Percentiles rank a stretch among this genome's conserved stretches.
Conservation (phyloP, 2,888 invertebrate genomes). For the Pemphredon lugubris region DNA sequence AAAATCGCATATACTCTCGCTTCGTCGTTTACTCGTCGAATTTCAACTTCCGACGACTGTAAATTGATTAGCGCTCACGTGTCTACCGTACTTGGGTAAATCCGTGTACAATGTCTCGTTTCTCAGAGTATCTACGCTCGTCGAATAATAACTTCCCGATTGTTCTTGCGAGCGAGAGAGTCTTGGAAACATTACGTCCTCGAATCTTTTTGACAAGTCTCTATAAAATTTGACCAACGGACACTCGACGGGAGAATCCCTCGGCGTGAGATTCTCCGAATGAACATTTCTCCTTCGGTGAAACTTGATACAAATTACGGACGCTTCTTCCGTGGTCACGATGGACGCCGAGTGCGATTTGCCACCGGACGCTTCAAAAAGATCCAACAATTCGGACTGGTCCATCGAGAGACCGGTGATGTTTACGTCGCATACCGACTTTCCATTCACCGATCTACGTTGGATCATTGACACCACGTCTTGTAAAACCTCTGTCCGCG, state of each 20-base stretch:
- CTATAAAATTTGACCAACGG: background rate
- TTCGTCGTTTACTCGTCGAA: too few relatives aligned
- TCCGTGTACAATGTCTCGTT: too few relatives aligned
- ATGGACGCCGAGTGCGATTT: slow-evolving; percentile 21
- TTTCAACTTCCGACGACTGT: too few relatives aligned
- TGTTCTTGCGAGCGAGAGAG: too few relatives aligned
- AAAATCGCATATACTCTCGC: too few relatives aligned
- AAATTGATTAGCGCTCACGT: too few relatives aligned
- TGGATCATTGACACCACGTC: slow-evolving; percentile 21
- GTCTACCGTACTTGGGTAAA: too few relatives aligned
- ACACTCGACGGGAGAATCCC: background rate
- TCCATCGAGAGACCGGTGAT: slow-evolving; percentile 28
- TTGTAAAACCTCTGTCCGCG: background rate
- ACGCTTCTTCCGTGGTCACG: slow-evolving; percentile 18
- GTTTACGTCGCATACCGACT: slow-evolving; percentile 21
- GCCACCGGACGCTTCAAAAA: slow-evolving; percentile 12
- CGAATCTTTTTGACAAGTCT: slow-evolving; percentile 8
- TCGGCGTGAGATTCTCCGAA: background rate
- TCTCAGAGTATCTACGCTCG: too few relatives aligned
- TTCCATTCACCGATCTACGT: slow-evolving; percentile 11
- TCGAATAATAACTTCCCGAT: too few relatives aligned
- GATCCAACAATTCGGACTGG: slow-evolving; percentile 21
- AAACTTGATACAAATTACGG: slow-evolving; percentile 35
- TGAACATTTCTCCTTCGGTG: background rate
- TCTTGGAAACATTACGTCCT: background rate